phyloP scores from a whole-genome alignment of 2,113 vertebrate genomes.

The Melospiza melodia region DNA sequence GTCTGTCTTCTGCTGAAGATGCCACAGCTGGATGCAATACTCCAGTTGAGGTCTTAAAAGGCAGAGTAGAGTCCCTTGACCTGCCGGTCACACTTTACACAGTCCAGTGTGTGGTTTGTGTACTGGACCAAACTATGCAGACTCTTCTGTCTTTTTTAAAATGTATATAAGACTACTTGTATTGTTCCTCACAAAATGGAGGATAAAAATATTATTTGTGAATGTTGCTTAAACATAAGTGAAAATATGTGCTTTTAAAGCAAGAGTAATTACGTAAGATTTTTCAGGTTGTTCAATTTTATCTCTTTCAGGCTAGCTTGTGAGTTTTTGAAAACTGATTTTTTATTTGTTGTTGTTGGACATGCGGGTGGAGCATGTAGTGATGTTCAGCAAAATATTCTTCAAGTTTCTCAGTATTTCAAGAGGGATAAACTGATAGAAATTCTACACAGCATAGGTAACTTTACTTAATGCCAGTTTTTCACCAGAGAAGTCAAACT shows the following conservation, averaged over 20 bases:
- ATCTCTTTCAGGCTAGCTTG: slow-evolving; percentile 80
- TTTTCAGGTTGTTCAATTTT: background rate
- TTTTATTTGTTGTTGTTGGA: slow-evolving; percentile 92
- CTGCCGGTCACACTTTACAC: background rate
- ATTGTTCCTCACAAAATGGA: background rate
- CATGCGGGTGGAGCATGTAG: slow-evolving; percentile 90
- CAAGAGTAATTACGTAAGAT: background rate
- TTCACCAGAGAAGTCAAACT: background rate
- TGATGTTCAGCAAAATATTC: slow-evolving; percentile 87
- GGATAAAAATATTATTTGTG: background rate
- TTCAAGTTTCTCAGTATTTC: slow-evolving; percentile 82
- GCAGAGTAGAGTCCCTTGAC: background rate
- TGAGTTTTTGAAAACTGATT: slow-evolving; percentile 85
- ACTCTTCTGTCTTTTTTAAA: background rate
- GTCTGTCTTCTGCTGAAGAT: background rate
- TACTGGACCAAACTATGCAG: background rate
- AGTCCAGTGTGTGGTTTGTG: background rate
- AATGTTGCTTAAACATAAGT: background rate
- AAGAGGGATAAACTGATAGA: slow-evolving; percentile 90
- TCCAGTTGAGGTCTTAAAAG: background rate
- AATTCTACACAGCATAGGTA: slow-evolving; percentile 84
- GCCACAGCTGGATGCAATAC: background rate
- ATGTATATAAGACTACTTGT: fast-evolving
- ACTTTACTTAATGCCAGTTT: background rate
- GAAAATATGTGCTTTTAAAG: background rate